Conservation (phyloP, 2,797 vertebrate genomes). For the Sebastes umbrosus region DNA sequence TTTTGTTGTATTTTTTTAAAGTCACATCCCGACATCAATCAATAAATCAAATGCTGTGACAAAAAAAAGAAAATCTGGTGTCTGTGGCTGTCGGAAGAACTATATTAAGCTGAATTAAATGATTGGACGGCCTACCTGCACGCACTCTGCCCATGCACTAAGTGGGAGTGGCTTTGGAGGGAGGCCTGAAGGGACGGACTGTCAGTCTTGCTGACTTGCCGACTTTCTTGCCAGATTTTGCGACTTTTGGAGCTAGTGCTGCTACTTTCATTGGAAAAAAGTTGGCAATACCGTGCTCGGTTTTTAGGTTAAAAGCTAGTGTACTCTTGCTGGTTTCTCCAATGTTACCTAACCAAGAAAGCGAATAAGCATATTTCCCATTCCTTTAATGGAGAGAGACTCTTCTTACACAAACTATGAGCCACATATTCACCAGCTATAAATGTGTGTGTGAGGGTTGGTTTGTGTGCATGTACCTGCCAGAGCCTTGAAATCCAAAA, state of each 20-base stretch:
- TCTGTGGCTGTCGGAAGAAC: too few species aligned
- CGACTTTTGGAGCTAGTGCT: not conserved
- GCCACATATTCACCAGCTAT: not conserved
- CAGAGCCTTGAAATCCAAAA: constrained; percentile 22
- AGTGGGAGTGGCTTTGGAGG: not conserved
- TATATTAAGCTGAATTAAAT: not conserved
- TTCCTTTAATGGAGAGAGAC: not conserved
- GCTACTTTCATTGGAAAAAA: not conserved
- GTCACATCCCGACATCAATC: not conserved
- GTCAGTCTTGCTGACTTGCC: fast-evolving
- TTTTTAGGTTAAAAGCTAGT: not conserved
- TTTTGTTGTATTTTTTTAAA: not conserved
- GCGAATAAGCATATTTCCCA: not conserved
- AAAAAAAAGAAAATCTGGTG: too few species aligned
- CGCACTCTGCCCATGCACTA: fast-evolving
- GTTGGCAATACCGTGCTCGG: not conserved
- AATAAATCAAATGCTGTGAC: not conserved
- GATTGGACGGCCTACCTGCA: not conserved
- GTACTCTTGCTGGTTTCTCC: not conserved
- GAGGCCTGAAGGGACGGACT: not conserved
- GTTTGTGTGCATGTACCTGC: not conserved
- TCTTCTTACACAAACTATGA: not conserved
- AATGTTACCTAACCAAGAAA: not conserved
- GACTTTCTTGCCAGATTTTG: not conserved
- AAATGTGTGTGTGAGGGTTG: not conserved